These are phyloP conservation scores for Drosophila pseudoananassae DNA, from an alignment of 1,140 invertebrate genomes.

Conservation along the genomic window DNA sequence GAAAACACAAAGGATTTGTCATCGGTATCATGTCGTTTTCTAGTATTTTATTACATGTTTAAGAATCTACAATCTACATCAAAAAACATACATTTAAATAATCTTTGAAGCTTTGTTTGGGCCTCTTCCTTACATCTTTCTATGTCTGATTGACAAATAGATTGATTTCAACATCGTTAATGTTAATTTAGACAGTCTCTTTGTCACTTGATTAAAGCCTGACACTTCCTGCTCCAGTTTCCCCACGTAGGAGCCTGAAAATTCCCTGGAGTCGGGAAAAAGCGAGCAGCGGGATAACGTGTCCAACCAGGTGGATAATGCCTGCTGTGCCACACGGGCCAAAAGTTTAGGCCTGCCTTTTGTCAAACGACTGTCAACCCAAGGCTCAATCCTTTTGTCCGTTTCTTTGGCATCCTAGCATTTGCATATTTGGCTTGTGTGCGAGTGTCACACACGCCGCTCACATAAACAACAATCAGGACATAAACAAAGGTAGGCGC, in stretches of 20 bases:
- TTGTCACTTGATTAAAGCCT: conserved; percentile 54
- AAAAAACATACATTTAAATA: neutral
- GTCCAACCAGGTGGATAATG: conserved; percentile 46
- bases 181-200: conserved; percentile 37
- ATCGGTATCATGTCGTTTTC: neutral
- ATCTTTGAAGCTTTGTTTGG: neutral
- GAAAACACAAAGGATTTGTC: conserved; percentile 2
- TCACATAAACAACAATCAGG: conserved; percentile 65
- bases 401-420: conserved; percentile 30
- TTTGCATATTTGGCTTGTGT: conserved; percentile 45
- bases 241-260: conserved; percentile 10
- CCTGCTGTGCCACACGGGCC: conserved; percentile 49
- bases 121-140: neutral
- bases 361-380: conserved; percentile 57
- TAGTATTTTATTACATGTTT: neutral
- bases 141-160: conserved; percentile 22
- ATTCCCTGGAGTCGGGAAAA: conserved; percentile 21
- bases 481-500: conserved; percentile 50
- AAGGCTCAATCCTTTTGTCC: conserved; percentile 58
- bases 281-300: neutral
- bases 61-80: neutral
- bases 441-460: conserved; percentile 10
- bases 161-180: conserved; percentile 30
- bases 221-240: conserved; percentile 14
- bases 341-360: conserved; percentile 47